Conservation (phyloP, 2,797 vertebrate genomes). For the Microctenopoma lineatum region DNA sequence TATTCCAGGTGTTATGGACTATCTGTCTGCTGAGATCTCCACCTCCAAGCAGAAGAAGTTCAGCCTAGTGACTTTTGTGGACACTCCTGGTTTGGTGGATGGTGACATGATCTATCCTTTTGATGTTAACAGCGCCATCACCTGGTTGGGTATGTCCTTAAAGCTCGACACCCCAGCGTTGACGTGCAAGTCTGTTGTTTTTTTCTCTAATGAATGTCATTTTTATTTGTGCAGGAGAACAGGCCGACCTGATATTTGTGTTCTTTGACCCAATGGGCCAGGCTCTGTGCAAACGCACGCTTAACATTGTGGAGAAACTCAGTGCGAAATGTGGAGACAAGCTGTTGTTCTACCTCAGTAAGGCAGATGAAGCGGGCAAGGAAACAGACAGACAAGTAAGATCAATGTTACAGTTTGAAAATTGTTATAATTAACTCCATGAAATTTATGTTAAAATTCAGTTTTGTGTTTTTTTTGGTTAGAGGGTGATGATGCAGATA, state of each 20-base stretch:
- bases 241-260: constrained; percentile 85
- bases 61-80: constrained; percentile 86
- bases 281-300: constrained; percentile 87
- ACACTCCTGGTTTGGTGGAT: constrained; percentile 86
- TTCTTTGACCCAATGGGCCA: constrained; percentile 89
- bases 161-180: neutral
- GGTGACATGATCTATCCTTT: constrained; percentile 88
- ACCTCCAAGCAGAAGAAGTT: constrained; percentile 89
- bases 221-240: constrained; percentile 75
- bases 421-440: neutral
- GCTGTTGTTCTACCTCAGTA: constrained; percentile 86
- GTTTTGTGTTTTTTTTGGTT: constrained; percentile 5
- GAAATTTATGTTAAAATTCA: neutral
- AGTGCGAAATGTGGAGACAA: constrained; percentile 85
- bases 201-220: neutral
- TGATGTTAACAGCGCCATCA: constrained; percentile 84
- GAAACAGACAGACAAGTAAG: constrained; percentile 85
- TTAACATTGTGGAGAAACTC: constrained; percentile 87
- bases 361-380: constrained; percentile 84
- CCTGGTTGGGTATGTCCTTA: constrained; percentile 80
- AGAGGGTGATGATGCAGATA: constrained; percentile 90
- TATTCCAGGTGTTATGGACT: constrained; percentile 82
- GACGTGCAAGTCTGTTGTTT: neutral
- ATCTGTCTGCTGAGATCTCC: constrained; percentile 85
- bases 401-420: neutral